A percentile compares a stretch with the other conserved stretches of the same genome.
phyloP scores from a whole-genome alignment of 2,888 invertebrate genomes.

The Cephus nigrinus region DNA sequence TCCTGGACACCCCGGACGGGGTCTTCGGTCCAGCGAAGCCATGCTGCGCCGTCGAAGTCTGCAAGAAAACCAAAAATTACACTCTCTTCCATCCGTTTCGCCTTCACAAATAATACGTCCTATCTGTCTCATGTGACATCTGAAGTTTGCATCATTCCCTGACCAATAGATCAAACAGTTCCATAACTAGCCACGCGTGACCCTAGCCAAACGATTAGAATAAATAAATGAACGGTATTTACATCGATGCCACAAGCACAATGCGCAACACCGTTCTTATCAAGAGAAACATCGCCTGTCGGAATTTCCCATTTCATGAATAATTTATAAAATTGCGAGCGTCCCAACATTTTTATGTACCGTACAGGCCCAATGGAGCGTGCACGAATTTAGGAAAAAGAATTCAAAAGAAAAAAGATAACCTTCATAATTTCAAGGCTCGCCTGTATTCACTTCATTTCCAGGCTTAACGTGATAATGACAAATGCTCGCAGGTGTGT shows the following conservation, averaged over 20 bases:
- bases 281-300: neutral
- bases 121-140: neutral
- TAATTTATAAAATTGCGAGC: neutral
- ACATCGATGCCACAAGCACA: neutral
- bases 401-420: neutral
- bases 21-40: conserved; percentile 61
- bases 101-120: neutral
- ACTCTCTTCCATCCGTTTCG: neutral
- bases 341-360: neutral
- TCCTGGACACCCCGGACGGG: conserved; percentile 66
- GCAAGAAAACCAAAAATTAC: conserved; percentile 20
- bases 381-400: neutral
- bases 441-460: neutral
- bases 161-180: neutral
- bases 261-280: neutral
- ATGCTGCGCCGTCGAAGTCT: conserved; percentile 59
- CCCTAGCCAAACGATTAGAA: neutral
- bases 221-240: neutral
- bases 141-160: neutral
- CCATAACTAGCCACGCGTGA: neutral
- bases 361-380: neutral
- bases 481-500: neutral
- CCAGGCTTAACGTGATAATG: neutral
- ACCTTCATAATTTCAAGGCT: neutral
- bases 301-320: neutral